Conservation (phyloP, 2,797 vertebrate genomes). For the Liparis tanakae region DNA sequence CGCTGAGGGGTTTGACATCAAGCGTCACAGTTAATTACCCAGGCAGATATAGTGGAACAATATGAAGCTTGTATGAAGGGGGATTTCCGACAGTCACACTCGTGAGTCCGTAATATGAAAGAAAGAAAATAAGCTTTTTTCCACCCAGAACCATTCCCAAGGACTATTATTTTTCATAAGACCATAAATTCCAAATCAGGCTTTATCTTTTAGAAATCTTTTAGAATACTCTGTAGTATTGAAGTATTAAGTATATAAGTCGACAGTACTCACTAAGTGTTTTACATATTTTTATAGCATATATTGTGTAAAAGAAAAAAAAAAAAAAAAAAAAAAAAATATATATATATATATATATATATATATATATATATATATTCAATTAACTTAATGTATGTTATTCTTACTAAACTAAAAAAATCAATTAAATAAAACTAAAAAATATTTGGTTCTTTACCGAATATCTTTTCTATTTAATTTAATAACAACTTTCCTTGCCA, state of each 20-base stretch:
- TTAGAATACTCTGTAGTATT: not conserved
- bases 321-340: no score
- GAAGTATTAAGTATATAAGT: not conserved
- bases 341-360: no score
- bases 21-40: no score
- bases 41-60: no score
- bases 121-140: no score
- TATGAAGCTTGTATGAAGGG: no score
- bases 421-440: no score
- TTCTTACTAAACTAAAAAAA: no score
- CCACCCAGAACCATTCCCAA: not conserved
- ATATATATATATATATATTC: no score
- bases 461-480: not conserved
- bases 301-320: not conserved
- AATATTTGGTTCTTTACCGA: not conserved
- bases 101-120: not conserved
- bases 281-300: not conserved
- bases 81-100: not conserved
- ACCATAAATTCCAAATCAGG: not conserved
- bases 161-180: not conserved
- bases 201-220: slow-evolving; percentile 4
- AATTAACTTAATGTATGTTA: not conserved
- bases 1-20: slow-evolving; percentile 40
- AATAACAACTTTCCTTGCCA: not conserved
- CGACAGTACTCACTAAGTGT: not conserved